Conservation (phyloP, 2,797 vertebrate genomes). For the Etheostoma nigrum region DNA sequence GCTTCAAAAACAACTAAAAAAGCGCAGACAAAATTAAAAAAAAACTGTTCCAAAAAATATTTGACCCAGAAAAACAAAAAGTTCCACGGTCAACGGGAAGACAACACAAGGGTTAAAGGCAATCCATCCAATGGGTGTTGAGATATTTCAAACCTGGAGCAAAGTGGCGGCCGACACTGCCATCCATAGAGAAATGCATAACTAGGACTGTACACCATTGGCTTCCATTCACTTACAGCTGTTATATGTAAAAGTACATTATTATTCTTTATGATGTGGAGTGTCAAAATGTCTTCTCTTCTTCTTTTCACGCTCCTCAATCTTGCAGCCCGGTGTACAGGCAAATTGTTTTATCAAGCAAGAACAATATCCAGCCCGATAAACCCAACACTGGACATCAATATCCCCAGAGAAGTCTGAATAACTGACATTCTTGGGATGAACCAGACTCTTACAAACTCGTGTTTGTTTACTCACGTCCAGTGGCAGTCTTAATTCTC, state of each 20-base stretch:
- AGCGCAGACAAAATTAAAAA: too few relatives aligned
- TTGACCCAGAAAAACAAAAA: too few relatives aligned
- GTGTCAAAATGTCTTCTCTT: conserved; percentile 4
- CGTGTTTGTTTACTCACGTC: conserved; percentile 64
- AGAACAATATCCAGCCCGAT: conserved; percentile 48
- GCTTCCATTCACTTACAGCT: neutral
- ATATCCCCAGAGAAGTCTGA: conserved; percentile 70
- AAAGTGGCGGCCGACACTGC: neutral
- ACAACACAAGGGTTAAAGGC: too few relatives aligned
- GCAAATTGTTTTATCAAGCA: conserved; percentile 45
- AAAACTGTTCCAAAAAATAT: too few relatives aligned
- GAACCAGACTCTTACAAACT: conserved; percentile 65
- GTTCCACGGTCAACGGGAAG: too few relatives aligned
- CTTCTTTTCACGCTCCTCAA: conserved; percentile 19
- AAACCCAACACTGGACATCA: conserved; percentile 60
- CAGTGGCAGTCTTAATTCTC: conserved; percentile 70
- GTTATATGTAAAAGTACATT: neutral
- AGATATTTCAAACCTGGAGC: neutral
- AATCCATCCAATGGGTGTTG: neutral
- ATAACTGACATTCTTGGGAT: conserved; percentile 72
- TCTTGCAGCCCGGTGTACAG: conserved; percentile 15
- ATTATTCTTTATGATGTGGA: neutral
- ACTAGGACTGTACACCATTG: neutral
- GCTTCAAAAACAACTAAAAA: too few relatives aligned
- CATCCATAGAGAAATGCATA: neutral